phyloP scores from a whole-genome alignment of 2,888 invertebrate species.

The Falcaria lacertinaria region DNA sequence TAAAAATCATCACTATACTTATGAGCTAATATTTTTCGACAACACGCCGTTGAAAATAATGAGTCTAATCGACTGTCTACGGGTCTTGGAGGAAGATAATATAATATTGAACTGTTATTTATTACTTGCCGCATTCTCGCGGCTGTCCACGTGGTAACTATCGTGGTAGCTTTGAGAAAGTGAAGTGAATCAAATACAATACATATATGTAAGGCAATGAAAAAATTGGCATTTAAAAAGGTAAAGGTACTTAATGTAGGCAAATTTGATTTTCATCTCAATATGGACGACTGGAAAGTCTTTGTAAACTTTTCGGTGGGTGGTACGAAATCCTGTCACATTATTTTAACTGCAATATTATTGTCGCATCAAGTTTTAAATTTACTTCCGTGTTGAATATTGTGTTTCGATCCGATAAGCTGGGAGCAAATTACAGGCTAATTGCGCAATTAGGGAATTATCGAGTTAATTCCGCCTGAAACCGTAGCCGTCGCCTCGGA shows the following conservation, averaged over 20 bases:
- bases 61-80: conserved; percentile 34
- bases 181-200: too few relatives aligned
- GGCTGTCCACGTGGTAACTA: too few relatives aligned
- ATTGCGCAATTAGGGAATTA: conserved; percentile 75
- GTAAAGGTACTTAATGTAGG: too few relatives aligned
- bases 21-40: conserved; percentile 74
- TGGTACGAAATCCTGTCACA: too few relatives aligned
- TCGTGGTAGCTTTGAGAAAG: too few relatives aligned
- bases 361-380: conserved; percentile 21
- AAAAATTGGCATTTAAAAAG: too few relatives aligned
- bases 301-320: too few relatives aligned
- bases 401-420: conserved; percentile 33
- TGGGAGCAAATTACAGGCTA: conserved; percentile 63
- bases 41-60: conserved; percentile 70
- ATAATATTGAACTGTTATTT: conserved; percentile 19
- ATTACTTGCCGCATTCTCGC: not conserved
- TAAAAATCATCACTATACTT: conserved; percentile 76
- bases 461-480: conserved; percentile 73
- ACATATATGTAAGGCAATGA: too few relatives aligned
- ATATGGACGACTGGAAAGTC: too few relatives aligned
- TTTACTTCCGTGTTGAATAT: conserved; percentile 17
- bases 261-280: too few relatives aligned
- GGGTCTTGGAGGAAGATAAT: conserved; percentile 13
- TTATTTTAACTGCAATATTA: too few relatives aligned
- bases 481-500: conserved; percentile 41